Evolutionary conservation across 2,888 invertebrate species (phyloP).

Genomic region (Sinopyrophorus schimmeli): DNA sequence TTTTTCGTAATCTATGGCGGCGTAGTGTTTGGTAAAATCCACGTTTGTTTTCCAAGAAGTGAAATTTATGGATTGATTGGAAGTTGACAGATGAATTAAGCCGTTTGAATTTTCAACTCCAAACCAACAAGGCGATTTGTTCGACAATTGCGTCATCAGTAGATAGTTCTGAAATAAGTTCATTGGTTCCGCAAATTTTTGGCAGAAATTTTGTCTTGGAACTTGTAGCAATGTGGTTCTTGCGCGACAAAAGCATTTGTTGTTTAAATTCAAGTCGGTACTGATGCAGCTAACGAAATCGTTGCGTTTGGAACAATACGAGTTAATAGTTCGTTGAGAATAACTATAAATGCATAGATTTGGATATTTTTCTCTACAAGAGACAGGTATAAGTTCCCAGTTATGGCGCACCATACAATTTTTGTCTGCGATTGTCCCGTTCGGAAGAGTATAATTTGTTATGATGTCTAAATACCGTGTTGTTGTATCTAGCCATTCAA

Average conservation of each 20-base stretch:
- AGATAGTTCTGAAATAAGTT: slow-evolving; percentile 20
- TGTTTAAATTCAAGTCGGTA: slow-evolving; percentile 16
- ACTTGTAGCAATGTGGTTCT: background rate
- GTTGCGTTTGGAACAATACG: slow-evolving; percentile 17
- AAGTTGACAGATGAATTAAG: slow-evolving; percentile 11
- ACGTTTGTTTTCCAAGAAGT: slow-evolving; percentile 13
- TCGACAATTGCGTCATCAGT: slow-evolving; percentile 8
- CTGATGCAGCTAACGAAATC: slow-evolving; percentile 17
- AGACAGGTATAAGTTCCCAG: slow-evolving; percentile 10
- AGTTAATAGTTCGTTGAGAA: background rate
- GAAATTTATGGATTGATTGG: slow-evolving; percentile 3
- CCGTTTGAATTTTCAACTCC: slow-evolving; percentile 11
- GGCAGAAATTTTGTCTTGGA: slow-evolving; percentile 15
- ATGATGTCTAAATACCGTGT: slow-evolving; percentile 10
- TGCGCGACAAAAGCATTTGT: slow-evolving; percentile 20
- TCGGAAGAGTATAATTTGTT: slow-evolving; percentile 11
- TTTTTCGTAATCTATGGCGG: slow-evolving; percentile 16
- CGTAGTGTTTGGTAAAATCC: slow-evolving; percentile 15
- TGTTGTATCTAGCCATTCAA: slow-evolving; percentile 15
- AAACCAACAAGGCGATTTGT: slow-evolving; percentile 22
- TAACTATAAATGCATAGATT: slow-evolving; percentile 19
- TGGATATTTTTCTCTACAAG: slow-evolving; percentile 15
- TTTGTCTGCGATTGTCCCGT: slow-evolving; percentile 5
- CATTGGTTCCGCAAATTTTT: slow-evolving; percentile 23
- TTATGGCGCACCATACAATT: slow-evolving; percentile 14